Conservation (phyloP, 2,888 invertebrate genomes). For the Drosophila pseudotakahashii region DNA sequence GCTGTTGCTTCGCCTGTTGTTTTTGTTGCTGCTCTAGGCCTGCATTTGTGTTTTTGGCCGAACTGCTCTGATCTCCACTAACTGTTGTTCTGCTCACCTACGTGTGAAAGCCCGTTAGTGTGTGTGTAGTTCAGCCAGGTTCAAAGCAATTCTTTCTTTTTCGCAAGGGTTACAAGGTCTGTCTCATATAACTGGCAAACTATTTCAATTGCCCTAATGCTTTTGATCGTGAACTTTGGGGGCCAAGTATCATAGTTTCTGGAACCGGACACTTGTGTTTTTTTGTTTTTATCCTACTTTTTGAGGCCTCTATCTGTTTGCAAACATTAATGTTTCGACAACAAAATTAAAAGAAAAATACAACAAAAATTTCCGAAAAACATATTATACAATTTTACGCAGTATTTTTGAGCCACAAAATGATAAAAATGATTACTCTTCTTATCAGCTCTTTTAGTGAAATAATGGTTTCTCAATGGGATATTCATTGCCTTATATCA, state of each 20-base stretch:
- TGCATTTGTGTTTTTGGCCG: slow-evolving; percentile 49
- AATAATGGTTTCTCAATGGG: too few species aligned
- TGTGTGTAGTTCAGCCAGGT: slow-evolving; percentile 41
- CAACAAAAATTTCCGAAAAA: too few species aligned
- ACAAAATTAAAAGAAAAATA: too few species aligned
- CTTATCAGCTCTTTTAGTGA: too few species aligned
- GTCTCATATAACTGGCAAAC: slow-evolving; percentile 30
- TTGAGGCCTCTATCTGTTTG: too few species aligned
- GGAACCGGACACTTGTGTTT: background rate
- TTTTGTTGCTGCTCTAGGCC: slow-evolving; percentile 64
- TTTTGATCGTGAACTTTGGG: slow-evolving; percentile 38
- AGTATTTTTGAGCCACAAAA: too few species aligned
- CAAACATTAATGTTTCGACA: too few species aligned
- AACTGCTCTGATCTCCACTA: slow-evolving; percentile 44
- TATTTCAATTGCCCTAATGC: slow-evolving; percentile 35
- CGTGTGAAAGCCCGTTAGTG: background rate
- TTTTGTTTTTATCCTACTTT: too few species aligned
- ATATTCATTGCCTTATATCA: too few species aligned
- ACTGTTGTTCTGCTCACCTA: slow-evolving; percentile 24
- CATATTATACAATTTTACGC: too few species aligned
- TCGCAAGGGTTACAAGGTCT: slow-evolving; percentile 28
- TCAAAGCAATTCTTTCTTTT: slow-evolving; percentile 39
- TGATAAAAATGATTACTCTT: too few species aligned
- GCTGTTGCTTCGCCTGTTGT: slow-evolving; percentile 25
- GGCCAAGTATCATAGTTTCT: slow-evolving; percentile 5